phyloP scores from a whole-genome alignment of 2,888 invertebrate genomes.

The Neelides folsomi region DNA sequence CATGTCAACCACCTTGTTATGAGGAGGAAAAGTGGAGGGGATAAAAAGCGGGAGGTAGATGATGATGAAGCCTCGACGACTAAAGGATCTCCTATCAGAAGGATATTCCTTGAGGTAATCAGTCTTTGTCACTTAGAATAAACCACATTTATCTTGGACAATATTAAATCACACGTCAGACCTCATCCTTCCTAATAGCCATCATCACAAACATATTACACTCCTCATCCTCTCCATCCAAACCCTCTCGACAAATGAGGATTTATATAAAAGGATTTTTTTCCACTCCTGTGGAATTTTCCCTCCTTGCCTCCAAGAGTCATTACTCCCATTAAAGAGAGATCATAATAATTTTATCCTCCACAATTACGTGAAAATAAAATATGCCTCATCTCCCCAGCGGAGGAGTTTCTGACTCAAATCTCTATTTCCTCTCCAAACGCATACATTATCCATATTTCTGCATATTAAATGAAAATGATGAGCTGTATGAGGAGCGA shows the following conservation, averaged over 20 bases:
- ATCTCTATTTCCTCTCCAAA: no score
- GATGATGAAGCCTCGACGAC: background rate
- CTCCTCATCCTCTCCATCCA: background rate
- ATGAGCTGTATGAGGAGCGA: no score
- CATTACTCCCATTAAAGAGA: slow-evolving; percentile 1
- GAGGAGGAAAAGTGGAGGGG: slow-evolving; percentile 11
- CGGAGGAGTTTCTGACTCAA: no score
- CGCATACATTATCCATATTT: no score
- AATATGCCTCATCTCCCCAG: no score
- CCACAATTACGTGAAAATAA: no score
- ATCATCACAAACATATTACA: slow-evolving; percentile 18
- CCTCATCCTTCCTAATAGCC: slow-evolving; percentile 10
- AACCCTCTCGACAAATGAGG: no score
- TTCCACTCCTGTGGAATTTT: background rate
- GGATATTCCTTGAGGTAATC: slow-evolving; percentile 27
- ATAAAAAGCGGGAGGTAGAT: slow-evolving; percentile 9
- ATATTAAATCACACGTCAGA: slow-evolving; percentile 32
- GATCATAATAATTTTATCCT: no score
- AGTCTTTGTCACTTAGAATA: slow-evolving; percentile 33
- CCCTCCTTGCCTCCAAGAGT: slow-evolving; percentile 1
- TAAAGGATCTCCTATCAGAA: slow-evolving; percentile 7
- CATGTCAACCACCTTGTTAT: slow-evolving; percentile 33
- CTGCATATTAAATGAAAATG: no score
- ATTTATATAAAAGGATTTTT: no score
- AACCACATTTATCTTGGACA: slow-evolving; percentile 33